A percentile compares a stretch with the other conserved stretches of the same genome.
phyloP scores from a whole-genome alignment of 23 tunicate genomes.

The Aplidium turbinatum region DNA sequence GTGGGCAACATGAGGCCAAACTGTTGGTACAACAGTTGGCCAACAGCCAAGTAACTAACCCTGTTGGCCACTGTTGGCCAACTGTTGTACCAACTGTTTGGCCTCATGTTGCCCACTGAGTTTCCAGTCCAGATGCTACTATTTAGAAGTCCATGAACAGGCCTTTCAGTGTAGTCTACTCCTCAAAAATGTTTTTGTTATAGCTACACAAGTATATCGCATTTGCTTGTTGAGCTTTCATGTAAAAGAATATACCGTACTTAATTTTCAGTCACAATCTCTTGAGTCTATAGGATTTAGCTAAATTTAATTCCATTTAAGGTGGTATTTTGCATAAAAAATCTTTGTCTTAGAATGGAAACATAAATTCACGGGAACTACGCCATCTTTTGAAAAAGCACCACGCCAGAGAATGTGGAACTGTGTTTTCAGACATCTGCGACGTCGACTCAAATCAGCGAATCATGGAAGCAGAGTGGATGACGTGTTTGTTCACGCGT shows the following conservation, averaged over 20 bases:
- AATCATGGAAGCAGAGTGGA: conserved; percentile 21
- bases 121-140: too few relatives aligned
- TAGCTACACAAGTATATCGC: too few relatives aligned
- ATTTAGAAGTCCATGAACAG: too few relatives aligned
- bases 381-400: conserved; percentile 10
- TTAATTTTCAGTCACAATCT: background rate
- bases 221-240: too few relatives aligned
- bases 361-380: conserved; percentile 14
- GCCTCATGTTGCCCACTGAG: too few relatives aligned
- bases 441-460: conserved; percentile 4
- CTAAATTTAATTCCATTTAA: background rate
- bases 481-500: conserved; percentile 26
- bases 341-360: background rate
- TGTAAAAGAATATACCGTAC: background rate
- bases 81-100: too few relatives aligned
- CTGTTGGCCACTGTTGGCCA: too few relatives aligned
- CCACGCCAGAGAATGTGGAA: conserved; percentile 14
- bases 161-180: too few relatives aligned
- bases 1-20: too few relatives aligned
- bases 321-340: background rate
- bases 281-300: background rate
- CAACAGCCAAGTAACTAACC: too few relatives aligned
- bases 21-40: too few relatives aligned
- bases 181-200: too few relatives aligned
- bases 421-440: conserved; percentile 6